Conservation (phyloP, 2,888 invertebrate species). For the Drymonia ruficornis region DNA sequence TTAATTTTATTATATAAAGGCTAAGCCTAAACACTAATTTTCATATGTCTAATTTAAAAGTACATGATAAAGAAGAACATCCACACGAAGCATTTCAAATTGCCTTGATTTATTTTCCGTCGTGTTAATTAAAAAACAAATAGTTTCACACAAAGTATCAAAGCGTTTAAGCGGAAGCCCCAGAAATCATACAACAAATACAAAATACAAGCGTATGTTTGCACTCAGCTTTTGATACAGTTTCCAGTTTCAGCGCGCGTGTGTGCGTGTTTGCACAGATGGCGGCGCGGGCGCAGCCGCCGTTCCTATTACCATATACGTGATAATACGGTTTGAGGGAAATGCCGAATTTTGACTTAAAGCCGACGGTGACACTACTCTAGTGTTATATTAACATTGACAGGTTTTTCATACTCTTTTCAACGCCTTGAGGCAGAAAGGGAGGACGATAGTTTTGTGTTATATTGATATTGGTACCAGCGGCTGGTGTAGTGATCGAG, state of each 20-base stretch:
- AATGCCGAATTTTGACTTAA: conserved; percentile 69
- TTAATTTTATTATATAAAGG: too few relatives aligned
- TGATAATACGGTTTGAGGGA: conserved; percentile 70
- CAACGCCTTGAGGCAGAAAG: conserved; percentile 13
- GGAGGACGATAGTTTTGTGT: conserved; percentile 16
- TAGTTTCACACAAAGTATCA: neutral
- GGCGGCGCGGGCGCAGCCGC: conserved; percentile 62
- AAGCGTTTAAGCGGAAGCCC: neutral
- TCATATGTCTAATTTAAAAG: too few relatives aligned
- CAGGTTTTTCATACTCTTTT: conserved; percentile 22
- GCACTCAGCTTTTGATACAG: conserved; percentile 49
- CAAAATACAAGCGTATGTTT: conserved; percentile 10
- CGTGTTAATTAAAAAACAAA: conserved; percentile 1
- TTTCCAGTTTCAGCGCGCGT: conserved; percentile 44
- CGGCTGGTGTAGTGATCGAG: conserved; percentile 32
- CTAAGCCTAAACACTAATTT: too few relatives aligned
- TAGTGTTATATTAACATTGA: conserved; percentile 40
- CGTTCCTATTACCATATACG: conserved; percentile 65
- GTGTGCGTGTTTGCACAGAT: conserved; percentile 59
- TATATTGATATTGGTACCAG: conserved; percentile 33
- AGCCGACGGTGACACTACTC: conserved; percentile 62
- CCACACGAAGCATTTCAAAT: conserved; percentile 2
- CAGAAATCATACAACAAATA: conserved; percentile 14
- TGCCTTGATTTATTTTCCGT: conserved; percentile 3
- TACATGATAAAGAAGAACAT: neutral